Percentiles rank a stretch among this genome's conserved stretches.
Conservation (phyloP, 2,113 vertebrate genomes). For the Hymenochirus boettgeri region DNA sequence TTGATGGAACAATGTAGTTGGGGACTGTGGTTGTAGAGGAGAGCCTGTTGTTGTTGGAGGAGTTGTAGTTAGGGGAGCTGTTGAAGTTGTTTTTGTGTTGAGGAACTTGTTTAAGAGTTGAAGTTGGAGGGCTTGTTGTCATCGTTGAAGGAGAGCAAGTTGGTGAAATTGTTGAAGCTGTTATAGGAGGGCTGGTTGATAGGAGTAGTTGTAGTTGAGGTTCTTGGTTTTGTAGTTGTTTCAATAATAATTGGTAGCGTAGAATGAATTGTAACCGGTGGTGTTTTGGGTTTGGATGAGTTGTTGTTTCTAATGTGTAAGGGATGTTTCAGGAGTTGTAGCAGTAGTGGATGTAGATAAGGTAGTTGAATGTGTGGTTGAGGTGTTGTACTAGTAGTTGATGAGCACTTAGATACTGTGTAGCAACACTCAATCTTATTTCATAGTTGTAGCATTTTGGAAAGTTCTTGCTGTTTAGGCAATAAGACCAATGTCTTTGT, state of each 20-base stretch:
- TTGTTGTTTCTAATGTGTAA: background rate
- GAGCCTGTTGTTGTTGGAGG: too few relatives aligned
- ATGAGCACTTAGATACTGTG: too few relatives aligned
- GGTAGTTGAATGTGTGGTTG: background rate
- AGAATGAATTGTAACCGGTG: too few relatives aligned
- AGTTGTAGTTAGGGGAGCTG: background rate
- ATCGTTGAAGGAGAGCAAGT: background rate
- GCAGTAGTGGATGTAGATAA: background rate
- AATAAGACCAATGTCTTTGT: slow-evolving; percentile 50
- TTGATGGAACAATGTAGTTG: too few relatives aligned
- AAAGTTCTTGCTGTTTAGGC: slow-evolving; percentile 50
- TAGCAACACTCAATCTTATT: slow-evolving; percentile 21
- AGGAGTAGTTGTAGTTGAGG: too few relatives aligned
- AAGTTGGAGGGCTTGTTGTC: background rate
- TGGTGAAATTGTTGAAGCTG: too few relatives aligned
- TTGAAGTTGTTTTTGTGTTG: background rate
- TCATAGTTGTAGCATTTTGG: slow-evolving; percentile 18
- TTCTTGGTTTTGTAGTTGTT: too few relatives aligned
- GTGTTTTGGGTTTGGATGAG: too few relatives aligned
- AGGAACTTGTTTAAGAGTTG: too few relatives aligned
- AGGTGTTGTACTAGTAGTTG: background rate
- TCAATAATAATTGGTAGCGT: too few relatives aligned
- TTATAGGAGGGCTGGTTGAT: too few relatives aligned
- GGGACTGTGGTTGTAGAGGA: too few relatives aligned
- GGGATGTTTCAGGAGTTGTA: background rate